A percentile compares a stretch with the other conserved stretches of the same genome.
Evolutionary conservation across 2,888 invertebrate genomes (phyloP).

Genomic region (Megalurothrips usitatus): DNA sequence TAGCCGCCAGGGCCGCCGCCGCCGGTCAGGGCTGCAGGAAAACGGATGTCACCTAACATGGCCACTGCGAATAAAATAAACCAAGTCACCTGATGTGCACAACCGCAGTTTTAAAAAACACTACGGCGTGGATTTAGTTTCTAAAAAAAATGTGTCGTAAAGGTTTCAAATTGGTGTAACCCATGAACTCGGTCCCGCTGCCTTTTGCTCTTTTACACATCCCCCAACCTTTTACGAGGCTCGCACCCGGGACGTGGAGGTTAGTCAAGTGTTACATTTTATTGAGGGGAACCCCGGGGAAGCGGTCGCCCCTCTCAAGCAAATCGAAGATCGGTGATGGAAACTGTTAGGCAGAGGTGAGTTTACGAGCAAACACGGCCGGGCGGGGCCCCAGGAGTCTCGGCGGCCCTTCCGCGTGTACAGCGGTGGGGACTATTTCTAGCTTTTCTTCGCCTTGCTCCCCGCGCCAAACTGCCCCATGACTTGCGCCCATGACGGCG

Average conservation of each 20-base stretch:
- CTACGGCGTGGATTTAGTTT: too few relatives aligned
- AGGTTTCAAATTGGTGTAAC: too few relatives aligned
- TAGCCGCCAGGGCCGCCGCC: too few relatives aligned
- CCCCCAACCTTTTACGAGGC: neutral
- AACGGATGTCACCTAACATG: too few relatives aligned
- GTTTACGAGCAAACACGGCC: neutral
- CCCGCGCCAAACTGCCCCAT: neutral
- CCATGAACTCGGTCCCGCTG: too few relatives aligned
- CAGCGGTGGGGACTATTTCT: neutral
- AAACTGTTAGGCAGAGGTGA: conserved; percentile 13
- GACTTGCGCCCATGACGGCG: too few relatives aligned
- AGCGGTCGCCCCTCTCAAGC: neutral
- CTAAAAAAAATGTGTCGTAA: too few relatives aligned
- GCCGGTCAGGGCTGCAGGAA: too few relatives aligned
- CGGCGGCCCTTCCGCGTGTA: neutral
- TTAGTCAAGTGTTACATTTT: conserved; percentile 23
- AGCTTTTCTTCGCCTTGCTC: neutral
- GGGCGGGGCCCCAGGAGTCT: neutral
- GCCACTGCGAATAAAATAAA: too few relatives aligned
- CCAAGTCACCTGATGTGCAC: too few relatives aligned
- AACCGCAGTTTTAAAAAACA: too few relatives aligned
- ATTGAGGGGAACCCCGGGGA: neutral
- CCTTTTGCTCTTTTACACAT: too few relatives aligned
- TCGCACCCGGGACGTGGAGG: neutral
- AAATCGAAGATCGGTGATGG: conserved; percentile 24